Evolutionary conservation across 2,797 vertebrate species (phyloP).

Genomic region (Anguilla megastoma): DNA sequence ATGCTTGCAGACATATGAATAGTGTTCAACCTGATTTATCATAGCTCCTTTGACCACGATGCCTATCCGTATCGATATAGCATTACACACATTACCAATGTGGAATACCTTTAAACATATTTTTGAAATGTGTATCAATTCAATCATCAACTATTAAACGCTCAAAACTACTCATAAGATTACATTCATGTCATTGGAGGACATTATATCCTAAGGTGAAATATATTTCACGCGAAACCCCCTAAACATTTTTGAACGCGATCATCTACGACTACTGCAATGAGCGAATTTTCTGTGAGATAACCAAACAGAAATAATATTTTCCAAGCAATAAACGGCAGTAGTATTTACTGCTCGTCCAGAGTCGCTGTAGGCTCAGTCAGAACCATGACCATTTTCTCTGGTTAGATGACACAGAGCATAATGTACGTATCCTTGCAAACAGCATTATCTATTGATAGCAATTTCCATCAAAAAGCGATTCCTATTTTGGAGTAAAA

Average conservation of each 20-base stretch:
- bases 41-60: too few species aligned
- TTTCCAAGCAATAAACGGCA: background rate
- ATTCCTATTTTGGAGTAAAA: background rate
- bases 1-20: too few species aligned
- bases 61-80: too few species aligned
- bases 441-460: background rate
- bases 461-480: background rate
- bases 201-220: background rate
- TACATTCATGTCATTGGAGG: background rate
- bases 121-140: background rate
- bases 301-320: background rate
- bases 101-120: too few species aligned
- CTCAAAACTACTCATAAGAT: constrained; percentile 21
- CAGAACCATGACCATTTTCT: background rate
- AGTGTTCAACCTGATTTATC: too few species aligned
- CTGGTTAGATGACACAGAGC: background rate
- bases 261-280: constrained; percentile 6
- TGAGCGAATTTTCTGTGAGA: constrained; percentile 3
- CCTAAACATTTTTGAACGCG: background rate
- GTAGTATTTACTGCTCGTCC: background rate
- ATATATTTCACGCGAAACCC: constrained; percentile 3
- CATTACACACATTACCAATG: too few species aligned
- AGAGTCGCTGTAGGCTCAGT: background rate
- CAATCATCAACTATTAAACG: background rate
- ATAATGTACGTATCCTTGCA: background rate